These are phyloP conservation scores for Empidonax traillii DNA, from an alignment of 2,113 vertebrate genomes.

Conservation along the genomic window DNA sequence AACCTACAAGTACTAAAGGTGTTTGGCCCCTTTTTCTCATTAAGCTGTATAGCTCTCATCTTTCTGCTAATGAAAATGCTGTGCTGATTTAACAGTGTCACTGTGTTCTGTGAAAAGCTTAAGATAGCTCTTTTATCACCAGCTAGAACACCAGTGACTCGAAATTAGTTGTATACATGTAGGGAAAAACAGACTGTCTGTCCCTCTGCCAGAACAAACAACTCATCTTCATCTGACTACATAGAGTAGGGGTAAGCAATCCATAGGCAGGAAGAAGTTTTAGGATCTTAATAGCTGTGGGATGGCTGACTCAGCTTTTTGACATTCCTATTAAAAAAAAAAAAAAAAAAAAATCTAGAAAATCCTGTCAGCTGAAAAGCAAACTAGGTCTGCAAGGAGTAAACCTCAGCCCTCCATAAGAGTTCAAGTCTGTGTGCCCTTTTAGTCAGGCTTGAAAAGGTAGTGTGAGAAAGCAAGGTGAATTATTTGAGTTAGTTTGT, in stretches of 20 bases:
- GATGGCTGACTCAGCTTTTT: slow-evolving; percentile 52
- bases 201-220: slow-evolving; percentile 64
- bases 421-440: neutral
- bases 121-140: slow-evolving; percentile 58
- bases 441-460: neutral
- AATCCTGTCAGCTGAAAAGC: neutral
- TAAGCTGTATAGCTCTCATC: neutral
- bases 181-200: slow-evolving; percentile 58
- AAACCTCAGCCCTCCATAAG: neutral
- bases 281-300: slow-evolving; percentile 13
- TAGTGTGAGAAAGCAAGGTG: neutral
- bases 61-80: slow-evolving; percentile 51
- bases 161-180: slow-evolving; percentile 46
- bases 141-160: slow-evolving; percentile 50
- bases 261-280: neutral
- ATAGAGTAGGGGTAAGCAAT: slow-evolving; percentile 4
- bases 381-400: neutral
- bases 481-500: neutral
- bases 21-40: slow-evolving; percentile 5
- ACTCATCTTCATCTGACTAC: slow-evolving; percentile 53
- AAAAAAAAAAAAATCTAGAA: neutral
- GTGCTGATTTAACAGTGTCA: slow-evolving; percentile 55
- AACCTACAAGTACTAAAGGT: neutral
- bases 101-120: slow-evolving; percentile 55
- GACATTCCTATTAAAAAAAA: neutral